A percentile compares a stretch with the other conserved stretches of the same genome.
These are phyloP conservation scores for Bungarus multicinctus DNA, from an alignment of 2,113 vertebrate species.

Conservation along the genomic window DNA sequence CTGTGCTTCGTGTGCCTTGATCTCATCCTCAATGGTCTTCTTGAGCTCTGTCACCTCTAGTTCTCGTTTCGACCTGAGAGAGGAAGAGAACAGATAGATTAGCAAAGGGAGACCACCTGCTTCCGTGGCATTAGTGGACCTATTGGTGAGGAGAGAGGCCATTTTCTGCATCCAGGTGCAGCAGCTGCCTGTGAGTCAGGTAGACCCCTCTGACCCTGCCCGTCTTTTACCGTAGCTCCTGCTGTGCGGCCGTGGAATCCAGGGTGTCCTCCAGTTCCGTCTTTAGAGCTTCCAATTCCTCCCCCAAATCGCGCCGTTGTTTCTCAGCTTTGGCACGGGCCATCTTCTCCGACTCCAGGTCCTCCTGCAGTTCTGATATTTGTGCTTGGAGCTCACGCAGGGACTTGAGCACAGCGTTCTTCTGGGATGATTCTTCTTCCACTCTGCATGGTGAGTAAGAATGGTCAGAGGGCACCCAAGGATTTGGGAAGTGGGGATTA, in stretches of 20 bases:
- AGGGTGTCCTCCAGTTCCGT: slow-evolving; percentile 88
- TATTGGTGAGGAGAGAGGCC: not conserved
- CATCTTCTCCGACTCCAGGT: slow-evolving; percentile 82
- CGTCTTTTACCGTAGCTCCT: slow-evolving; percentile 79
- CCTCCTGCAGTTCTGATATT: slow-evolving; percentile 85
- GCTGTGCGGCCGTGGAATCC: slow-evolving; percentile 88
- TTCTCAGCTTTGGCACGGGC: slow-evolving; percentile 86
- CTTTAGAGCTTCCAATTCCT: slow-evolving; percentile 87
- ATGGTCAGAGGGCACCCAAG: not conserved
- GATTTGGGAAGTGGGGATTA: not conserved
- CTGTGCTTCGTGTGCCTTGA: slow-evolving; percentile 74
- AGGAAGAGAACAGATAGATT: too few relatives aligned
- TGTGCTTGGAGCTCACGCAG: slow-evolving; percentile 84
- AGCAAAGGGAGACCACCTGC: not conserved
- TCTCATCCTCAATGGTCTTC: slow-evolving; percentile 83
- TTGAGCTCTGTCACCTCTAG: slow-evolving; percentile 84
- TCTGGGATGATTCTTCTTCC: slow-evolving; percentile 80
- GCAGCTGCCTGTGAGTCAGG: not conserved
- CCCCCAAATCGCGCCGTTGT: slow-evolving; percentile 84
- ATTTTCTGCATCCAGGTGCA: not conserved
- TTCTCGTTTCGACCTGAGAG: slow-evolving; percentile 83
- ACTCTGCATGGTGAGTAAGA: slow-evolving; percentile 62
- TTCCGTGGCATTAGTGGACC: not conserved
- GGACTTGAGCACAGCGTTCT: slow-evolving; percentile 76
- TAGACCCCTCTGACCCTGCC: fast-evolving